Percentiles rank a stretch among this genome's conserved stretches.
Conservation (phyloP, 64 coral and sea anemone genomes). For the Stylophora pistillata region DNA sequence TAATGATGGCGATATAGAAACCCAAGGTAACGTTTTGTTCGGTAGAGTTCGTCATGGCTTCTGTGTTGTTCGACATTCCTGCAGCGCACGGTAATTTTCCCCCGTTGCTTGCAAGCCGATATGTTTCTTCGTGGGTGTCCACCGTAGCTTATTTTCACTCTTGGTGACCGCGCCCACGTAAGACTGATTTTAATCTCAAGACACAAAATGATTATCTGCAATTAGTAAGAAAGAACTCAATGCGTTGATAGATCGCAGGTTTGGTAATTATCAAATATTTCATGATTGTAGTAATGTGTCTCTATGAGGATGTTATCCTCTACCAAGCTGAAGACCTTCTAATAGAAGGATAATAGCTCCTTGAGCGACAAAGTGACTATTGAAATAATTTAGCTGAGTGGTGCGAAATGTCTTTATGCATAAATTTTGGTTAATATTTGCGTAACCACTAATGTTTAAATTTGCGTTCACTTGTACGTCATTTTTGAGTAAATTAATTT, state of each 20-base stretch:
- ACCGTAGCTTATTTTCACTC: neutral
- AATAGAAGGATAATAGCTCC: neutral
- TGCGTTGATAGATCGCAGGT: conserved; percentile 28
- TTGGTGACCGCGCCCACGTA: neutral
- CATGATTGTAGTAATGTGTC: too few relatives aligned
- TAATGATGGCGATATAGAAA: conserved; percentile 10
- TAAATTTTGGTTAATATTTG: neutral
- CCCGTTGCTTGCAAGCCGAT: neutral
- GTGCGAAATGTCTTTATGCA: neutral
- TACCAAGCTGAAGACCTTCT: neutral
- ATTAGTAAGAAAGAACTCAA: neutral
- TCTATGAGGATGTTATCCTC: neutral
- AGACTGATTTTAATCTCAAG: neutral
- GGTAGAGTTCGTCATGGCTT: neutral
- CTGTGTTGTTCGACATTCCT: conserved; percentile 11
- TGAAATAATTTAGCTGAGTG: neutral
- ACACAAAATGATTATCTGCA: neutral
- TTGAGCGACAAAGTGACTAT: too few relatives aligned
- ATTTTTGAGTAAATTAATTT: conserved; percentile 8
- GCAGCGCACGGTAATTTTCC: neutral
- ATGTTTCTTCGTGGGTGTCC: neutral
- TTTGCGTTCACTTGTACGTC: neutral
- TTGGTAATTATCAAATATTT: conserved; percentile 27
- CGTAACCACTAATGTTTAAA: neutral
- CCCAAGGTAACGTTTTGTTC: conserved; percentile 6